phyloP scores from a whole-genome alignment of 2,797 vertebrate species.

The Rhinophrynus dorsalis region DNA sequence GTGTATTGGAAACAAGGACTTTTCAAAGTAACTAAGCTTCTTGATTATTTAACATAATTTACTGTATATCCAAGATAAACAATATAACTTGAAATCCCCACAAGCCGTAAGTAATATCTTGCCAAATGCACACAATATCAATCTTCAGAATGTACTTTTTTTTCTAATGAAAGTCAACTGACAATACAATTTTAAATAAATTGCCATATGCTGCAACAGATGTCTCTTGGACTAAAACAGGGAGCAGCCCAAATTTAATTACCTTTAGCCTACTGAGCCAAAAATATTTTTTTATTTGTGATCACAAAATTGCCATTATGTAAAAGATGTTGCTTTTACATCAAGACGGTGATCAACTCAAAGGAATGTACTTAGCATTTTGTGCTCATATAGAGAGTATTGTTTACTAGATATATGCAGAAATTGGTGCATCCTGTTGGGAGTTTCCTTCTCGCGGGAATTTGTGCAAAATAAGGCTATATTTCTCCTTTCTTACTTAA shows the following conservation, averaged over 20 bases:
- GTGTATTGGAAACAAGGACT: too few species aligned
- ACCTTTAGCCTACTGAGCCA: background rate
- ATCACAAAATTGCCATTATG: too few species aligned
- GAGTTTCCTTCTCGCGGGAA: too few species aligned
- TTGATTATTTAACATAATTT: too few species aligned
- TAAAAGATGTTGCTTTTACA: background rate
- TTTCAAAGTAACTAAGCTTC: too few species aligned
- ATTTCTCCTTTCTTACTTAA: too few species aligned
- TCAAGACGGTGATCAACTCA: background rate
- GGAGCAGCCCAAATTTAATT: background rate
- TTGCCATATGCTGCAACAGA: constrained; percentile 31
- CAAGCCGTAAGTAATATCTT: background rate
- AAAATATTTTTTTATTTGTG: background rate
- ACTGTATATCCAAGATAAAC: too few species aligned
- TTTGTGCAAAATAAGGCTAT: too few species aligned
- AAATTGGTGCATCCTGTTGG: too few species aligned
- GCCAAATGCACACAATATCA: background rate
- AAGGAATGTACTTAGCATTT: background rate
- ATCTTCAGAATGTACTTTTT: background rate
- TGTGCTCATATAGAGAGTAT: too few species aligned
- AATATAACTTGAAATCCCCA: too few species aligned
- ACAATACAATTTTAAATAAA: background rate
- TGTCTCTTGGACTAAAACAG: constrained; percentile 11
- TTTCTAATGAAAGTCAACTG: constrained; percentile 3
- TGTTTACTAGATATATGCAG: too few species aligned